These are phyloP conservation scores for Trachelus stipa DNA, from an alignment of 2,888 invertebrate species.

Conservation along the genomic window DNA sequence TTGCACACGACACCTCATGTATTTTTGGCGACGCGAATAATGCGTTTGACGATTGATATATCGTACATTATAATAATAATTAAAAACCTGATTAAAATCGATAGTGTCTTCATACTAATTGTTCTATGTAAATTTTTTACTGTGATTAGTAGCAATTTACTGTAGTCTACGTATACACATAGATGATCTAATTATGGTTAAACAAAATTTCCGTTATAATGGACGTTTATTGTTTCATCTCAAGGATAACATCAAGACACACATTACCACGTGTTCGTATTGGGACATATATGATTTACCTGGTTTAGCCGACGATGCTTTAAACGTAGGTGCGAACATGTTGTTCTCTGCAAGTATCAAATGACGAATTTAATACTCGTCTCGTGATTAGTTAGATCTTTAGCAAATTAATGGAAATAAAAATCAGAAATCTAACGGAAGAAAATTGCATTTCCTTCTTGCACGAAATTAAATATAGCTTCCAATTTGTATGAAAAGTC, in stretches of 20 bases:
- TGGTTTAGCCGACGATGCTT: slow-evolving; percentile 81
- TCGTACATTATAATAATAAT: no score
- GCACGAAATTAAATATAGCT: not conserved
- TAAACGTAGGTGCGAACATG: slow-evolving; percentile 85
- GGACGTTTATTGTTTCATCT: not conserved
- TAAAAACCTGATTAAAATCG: not conserved
- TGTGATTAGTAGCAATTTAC: not conserved
- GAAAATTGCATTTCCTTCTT: not conserved
- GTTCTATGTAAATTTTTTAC: not conserved
- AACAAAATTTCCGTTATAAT: not conserved
- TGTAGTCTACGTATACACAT: not conserved
- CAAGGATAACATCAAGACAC: not conserved
- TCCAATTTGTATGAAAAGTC: not conserved
- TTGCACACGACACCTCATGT: not conserved
- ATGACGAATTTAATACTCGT: not conserved
- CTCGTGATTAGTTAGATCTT: not conserved
- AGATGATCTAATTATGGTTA: not conserved
- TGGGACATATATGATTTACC: slow-evolving; percentile 68
- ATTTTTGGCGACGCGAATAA: not conserved
- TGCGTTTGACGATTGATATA: not conserved
- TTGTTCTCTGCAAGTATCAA: slow-evolving; percentile 74
- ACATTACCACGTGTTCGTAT: not conserved
- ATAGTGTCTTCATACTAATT: not conserved
- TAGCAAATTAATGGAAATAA: not conserved
- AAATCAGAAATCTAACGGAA: not conserved